These are phyloP conservation scores for Tetraodon nigroviridis DNA, from an alignment of 2,113 vertebrate species.

Conservation along the genomic window DNA sequence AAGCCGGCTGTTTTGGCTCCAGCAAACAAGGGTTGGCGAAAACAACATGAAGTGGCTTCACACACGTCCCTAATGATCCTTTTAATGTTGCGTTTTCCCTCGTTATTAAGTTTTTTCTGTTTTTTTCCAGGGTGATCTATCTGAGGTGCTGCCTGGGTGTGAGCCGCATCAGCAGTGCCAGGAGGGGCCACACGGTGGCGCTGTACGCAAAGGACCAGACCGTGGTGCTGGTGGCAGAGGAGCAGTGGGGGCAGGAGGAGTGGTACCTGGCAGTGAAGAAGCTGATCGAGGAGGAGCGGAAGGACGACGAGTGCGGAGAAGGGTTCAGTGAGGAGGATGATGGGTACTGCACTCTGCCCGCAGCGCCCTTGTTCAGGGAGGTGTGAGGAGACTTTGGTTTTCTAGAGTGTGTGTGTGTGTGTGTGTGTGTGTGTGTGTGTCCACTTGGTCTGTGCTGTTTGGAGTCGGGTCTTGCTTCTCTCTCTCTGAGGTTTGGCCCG, in stretches of 20 bases:
- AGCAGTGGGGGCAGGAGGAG: constrained; percentile 47
- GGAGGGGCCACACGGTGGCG: constrained; percentile 52
- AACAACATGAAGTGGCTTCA: background rate
- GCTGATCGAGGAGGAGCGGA: constrained; percentile 52
- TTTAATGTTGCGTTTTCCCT: background rate
- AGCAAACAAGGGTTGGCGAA: constrained; percentile 50
- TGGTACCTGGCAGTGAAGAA: constrained; percentile 59
- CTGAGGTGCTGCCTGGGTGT: constrained; percentile 60
- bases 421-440: no score
- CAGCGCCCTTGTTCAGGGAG: constrained; percentile 59
- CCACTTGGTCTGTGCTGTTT: no score
- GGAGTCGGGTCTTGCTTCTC: fast-evolving
- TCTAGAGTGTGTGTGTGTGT: no score
- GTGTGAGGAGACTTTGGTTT: constrained; percentile 15
- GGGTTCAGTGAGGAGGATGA: constrained; percentile 46
- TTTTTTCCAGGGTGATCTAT: constrained; percentile 49
- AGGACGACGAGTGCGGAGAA: constrained; percentile 30
- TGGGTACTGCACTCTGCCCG: constrained; percentile 61
- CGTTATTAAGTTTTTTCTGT: background rate
- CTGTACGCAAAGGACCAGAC: constrained; percentile 61
- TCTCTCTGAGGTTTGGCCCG: constrained; percentile 55
- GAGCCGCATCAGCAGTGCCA: constrained; percentile 34
- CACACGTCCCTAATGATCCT: background rate
- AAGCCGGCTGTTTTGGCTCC: constrained; percentile 29
- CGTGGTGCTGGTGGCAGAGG: constrained; percentile 48